A percentile compares a stretch with the other conserved stretches of the same genome.
Conservation (phyloP, 2,888 invertebrate species). For the Lycophotia porphyrea region DNA sequence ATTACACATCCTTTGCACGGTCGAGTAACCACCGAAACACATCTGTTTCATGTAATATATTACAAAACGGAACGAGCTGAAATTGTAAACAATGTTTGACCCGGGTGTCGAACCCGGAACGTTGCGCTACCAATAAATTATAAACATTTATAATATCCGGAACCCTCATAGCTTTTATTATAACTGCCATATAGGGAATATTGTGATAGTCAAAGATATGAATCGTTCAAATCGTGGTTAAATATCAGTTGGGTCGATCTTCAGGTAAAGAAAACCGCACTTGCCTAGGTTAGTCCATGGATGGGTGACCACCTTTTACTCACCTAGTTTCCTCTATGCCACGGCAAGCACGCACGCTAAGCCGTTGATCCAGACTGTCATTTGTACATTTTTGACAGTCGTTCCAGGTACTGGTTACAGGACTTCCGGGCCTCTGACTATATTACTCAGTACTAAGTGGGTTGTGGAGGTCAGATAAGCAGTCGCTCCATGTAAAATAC, state of each 20-base stretch:
- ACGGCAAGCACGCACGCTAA: too few species aligned
- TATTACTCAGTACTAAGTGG: too few species aligned
- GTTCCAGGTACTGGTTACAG: too few species aligned
- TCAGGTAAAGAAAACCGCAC: not conserved
- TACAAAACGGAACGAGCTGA: conserved; percentile 47
- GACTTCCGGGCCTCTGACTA: too few species aligned
- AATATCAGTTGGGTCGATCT: not conserved
- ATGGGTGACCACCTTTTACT: too few species aligned
- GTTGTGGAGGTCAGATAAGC: too few species aligned
- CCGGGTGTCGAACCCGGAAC: conserved; percentile 66
- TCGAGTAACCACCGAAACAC: conserved; percentile 47
- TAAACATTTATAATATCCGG: conserved; percentile 52
- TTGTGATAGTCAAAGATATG: not conserved
- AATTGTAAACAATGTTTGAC: conserved; percentile 62
- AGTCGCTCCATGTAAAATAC: too few species aligned
- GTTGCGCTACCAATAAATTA: conserved; percentile 40
- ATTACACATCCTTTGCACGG: conserved; percentile 39
- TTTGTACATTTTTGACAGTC: too few species aligned
- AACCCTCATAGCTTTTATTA: conserved; percentile 26
- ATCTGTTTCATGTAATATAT: conserved; percentile 57
- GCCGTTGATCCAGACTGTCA: too few species aligned
- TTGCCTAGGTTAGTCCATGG: not conserved
- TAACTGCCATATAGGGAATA: not conserved
- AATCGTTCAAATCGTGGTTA: not conserved
- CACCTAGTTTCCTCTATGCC: too few species aligned